Evolutionary conservation across 2,113 vertebrate genomes (phyloP).

Genomic region (Coracopsis vasa): DNA sequence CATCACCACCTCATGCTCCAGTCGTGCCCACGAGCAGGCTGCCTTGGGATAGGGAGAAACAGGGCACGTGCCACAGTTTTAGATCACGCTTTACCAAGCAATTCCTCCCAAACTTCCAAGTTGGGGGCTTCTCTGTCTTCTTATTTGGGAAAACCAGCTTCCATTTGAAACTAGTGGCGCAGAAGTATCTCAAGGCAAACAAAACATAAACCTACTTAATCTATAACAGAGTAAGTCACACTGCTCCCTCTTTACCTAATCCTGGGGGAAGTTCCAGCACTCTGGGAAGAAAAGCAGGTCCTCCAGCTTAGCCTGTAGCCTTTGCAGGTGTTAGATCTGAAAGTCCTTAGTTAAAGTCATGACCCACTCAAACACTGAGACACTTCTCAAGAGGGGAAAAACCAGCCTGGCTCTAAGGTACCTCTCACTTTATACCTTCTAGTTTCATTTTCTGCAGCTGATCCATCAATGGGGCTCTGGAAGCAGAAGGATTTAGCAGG

Average conservation of each 20-base stretch:
- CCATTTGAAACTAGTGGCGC: not conserved
- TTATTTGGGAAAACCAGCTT: not conserved
- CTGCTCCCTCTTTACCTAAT: not conserved
- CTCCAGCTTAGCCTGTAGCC: not conserved
- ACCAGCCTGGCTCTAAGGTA: rapidly evolving
- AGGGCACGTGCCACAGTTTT: not conserved
- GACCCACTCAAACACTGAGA: not conserved
- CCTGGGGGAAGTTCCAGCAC: not conserved
- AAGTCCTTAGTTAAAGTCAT: not conserved
- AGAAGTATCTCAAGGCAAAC: not conserved
- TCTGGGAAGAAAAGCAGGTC: not conserved
- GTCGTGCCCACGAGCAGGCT: not conserved
- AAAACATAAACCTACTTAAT: not conserved
- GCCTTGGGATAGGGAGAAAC: not conserved
- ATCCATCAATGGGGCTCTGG: not conserved
- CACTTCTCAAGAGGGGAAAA: not conserved
- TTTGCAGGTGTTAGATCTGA: not conserved
- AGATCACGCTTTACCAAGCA: not conserved
- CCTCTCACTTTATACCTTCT: not conserved
- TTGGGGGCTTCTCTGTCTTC: not conserved
- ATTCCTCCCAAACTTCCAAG: not conserved
- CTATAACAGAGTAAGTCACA: not conserved
- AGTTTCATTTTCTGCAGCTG: not conserved
- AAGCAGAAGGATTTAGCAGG: not conserved
- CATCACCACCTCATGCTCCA: not conserved